Evolutionary conservation across 2,888 invertebrate genomes (phyloP).

Genomic region (Petrolisthes manimaculis): DNA sequence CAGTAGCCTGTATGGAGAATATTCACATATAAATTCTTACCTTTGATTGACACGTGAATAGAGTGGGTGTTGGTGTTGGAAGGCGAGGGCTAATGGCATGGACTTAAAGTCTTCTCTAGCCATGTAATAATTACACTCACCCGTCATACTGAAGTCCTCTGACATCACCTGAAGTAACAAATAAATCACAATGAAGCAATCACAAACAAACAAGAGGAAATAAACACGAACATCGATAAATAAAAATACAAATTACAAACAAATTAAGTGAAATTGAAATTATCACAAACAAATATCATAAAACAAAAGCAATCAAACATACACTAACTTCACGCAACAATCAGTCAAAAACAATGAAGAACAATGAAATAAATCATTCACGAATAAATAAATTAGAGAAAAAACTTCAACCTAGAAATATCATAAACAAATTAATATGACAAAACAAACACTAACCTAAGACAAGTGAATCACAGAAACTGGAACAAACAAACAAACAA

Average conservation of each 20-base stretch:
- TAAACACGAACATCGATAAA: no score
- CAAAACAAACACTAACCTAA: not conserved
- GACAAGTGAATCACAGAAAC: not conserved
- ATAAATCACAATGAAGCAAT: no score
- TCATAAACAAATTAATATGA: not conserved
- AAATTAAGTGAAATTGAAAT: no score
- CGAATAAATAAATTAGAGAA: not conserved
- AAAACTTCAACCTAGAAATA: not conserved
- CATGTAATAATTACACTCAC: conserved; percentile 55
- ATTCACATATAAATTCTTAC: not conserved
- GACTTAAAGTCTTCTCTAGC: conserved; percentile 52
- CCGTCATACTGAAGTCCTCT: conserved; percentile 44
- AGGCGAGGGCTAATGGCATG: conserved; percentile 53
- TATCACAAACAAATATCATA: no score
- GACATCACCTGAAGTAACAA: conserved; percentile 47
- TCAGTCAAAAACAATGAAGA: not conserved
- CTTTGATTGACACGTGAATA: conserved; percentile 28
- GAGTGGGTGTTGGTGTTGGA: conserved; percentile 44
- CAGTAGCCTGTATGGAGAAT: not conserved
- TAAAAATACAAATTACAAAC: no score
- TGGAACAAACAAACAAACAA: no score
- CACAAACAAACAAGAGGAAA: no score
- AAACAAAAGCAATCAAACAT: no score
- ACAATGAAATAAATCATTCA: not conserved
- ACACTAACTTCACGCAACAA: not conserved